Base-by-base conservation (phyloP, 1,140 invertebrate species). In the Drosophila pallidifrons region DNA sequence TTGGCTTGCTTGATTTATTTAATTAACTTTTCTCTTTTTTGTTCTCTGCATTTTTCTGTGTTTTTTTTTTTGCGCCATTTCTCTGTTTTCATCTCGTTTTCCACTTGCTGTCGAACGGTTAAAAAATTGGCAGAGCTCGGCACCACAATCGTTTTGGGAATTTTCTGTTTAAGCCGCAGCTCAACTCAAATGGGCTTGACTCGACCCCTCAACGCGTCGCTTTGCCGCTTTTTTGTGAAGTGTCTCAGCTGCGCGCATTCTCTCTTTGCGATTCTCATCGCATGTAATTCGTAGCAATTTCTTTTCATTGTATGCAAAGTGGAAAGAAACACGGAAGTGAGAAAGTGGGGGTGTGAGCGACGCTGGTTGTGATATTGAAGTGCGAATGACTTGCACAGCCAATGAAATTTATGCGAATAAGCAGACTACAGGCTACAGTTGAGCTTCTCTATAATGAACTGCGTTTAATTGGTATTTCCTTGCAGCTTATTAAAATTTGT, bases 1-100 rank as follows among this genome's bases (percentile, higher is more conserved):
- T 87, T 80, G 70, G 73, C 71, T 86, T 79, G 83, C 81, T 81
- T 88, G 85, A 89, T 88, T 88, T 88, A 89, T 88, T 88, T 88
- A 87, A 89, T 88, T 89, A 88, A 87, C 73, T 70, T 89, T 89
- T 86, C 76, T 82, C 55, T 82, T 78, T 86, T 76, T 81, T 70
- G 83, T 89, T 86, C 76, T 82, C 51, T 82, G 75, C 76, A 72
- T 81, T 72, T 32, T 47, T 13, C 16, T 55, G 15, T 35, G 8
- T 51, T 45, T n/a, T 11, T 5, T n/a, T 8, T 52, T 41, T 8
- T 46, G 5, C 52, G 16, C 13, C 10, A 20, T 47, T 28, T 64
- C 20, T 63, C 30, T 6, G 16, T 86, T 76, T 32, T 46, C 32
- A 7, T 30, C 35, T 65, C 45, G 20, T 54, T 43, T 54, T 41